Base-by-base conservation (phyloP, 2,888 invertebrate genomes). In the Dryomyza anilis region DNA sequence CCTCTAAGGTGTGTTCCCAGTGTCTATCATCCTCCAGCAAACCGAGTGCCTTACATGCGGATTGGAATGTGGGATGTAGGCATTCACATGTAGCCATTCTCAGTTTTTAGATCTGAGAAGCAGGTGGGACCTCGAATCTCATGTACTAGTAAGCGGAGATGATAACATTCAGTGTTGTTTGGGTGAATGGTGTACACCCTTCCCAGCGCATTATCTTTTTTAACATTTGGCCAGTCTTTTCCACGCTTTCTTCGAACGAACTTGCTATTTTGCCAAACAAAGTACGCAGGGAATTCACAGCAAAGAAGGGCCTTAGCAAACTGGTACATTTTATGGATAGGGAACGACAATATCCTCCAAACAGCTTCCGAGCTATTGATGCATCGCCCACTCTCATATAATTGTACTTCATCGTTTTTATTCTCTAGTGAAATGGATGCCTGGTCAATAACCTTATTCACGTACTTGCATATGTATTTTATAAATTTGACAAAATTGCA, bases 11-110 rank as follows among this genome's bases (percentile, higher is more conserved):
- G 43, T 33, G 36, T n/a, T 65, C 50, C 67, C 63, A 63, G 27
- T 66, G 50, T 12, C 43, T 48, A 36, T 68, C 68, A 25, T 66
- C 59, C 50, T 68, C 68, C 14, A 68, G 56, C 53, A 67, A 50
- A 23, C 63, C 65, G 30, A 57, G 10, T 50, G 8, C 43, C n/a
- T 43, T 7, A n/a, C 43, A 43, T 12, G 43, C 8, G 5, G 43
- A 7, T n/a, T 7, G 43, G n/a, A 43, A 43, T 2, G 66, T 65
- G 14, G 43, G 61, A 50, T 50, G 43, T 8, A 58, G 7, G n/a
- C n/a, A n/a, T n/a, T n/a, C n/a, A n/a, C n/a, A n/a, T n/a, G n/a
- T n/a, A n/a, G n/a, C n/a, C 58, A 27, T 64, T 53, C 39, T 56
- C 56, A 29, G 57, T 57, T 57, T 19, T 45, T 59, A 67, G 56